Conservation (phyloP, 2,888 invertebrate genomes). For the Noctuana brunneofusca region DNA sequence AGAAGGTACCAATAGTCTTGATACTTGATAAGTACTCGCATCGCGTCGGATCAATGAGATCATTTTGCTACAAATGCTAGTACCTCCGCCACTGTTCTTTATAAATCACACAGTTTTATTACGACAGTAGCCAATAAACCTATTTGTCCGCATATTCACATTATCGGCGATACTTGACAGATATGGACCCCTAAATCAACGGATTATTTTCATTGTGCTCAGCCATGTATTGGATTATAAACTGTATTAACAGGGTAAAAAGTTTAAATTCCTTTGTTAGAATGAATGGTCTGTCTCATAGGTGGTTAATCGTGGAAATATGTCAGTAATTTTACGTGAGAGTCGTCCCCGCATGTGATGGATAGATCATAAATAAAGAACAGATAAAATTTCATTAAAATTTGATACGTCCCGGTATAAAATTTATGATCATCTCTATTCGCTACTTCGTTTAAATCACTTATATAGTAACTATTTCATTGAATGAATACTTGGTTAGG, state of each 20-base stretch:
- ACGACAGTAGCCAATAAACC: slow-evolving; percentile 75
- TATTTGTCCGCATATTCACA: slow-evolving; percentile 71
- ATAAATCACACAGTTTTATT: slow-evolving; percentile 73
- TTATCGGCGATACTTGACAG: slow-evolving; percentile 73
- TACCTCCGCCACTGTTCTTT: slow-evolving; percentile 48
- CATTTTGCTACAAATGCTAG: slow-evolving; percentile 46
- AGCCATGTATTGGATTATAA: slow-evolving; percentile 38
- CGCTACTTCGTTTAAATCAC: not conserved
- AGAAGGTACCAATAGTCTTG: slow-evolving; percentile 27
- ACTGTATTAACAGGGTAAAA: slow-evolving; percentile 41
- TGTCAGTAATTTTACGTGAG: slow-evolving; percentile 62
- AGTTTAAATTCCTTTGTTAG: slow-evolving; percentile 39
- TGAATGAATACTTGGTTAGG: not conserved
- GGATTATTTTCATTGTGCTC: slow-evolving; percentile 66
- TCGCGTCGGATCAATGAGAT: slow-evolving; percentile 49
- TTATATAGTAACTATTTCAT: not conserved
- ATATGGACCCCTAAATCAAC: slow-evolving; percentile 72
- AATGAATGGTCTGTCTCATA: slow-evolving; percentile 41
- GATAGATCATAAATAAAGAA: slow-evolving; percentile 54
- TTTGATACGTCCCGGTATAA: not conserved
- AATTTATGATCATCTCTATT: slow-evolving; percentile 5
- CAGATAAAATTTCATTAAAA: slow-evolving; percentile 44
- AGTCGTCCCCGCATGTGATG: slow-evolving; percentile 53
- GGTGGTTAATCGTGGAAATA: slow-evolving; percentile 52
- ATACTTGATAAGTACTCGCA: slow-evolving; percentile 45